Evolutionary conservation across 1,140 invertebrate species (phyloP).

Genomic region (Trichomalopsis sarcophagae): DNA sequence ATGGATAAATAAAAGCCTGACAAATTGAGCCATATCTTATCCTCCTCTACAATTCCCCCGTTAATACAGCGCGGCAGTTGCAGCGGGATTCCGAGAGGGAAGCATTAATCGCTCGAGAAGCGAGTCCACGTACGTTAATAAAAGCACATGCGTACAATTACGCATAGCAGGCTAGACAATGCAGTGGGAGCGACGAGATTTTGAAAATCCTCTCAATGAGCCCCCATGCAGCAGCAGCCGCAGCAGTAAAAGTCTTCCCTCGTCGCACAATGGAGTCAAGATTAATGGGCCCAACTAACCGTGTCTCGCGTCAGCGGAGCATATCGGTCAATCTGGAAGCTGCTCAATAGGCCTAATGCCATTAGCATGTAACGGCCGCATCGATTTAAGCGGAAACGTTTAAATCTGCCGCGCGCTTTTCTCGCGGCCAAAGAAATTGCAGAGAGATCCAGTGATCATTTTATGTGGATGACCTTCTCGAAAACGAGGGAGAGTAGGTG

Average conservation of each 20-base stretch:
- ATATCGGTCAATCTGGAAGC: background rate
- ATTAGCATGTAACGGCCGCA: background rate
- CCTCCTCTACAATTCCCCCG: too few species aligned
- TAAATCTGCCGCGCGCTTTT: too few species aligned
- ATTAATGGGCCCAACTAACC: constrained; percentile 36
- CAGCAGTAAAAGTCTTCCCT: constrained; percentile 2
- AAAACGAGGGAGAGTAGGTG: constrained; percentile 17
- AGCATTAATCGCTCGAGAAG: background rate
- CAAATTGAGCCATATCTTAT: background rate
- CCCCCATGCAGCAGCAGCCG: background rate
- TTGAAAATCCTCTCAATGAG: constrained; percentile 37
- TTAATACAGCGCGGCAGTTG: too few species aligned
- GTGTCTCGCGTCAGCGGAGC: background rate
- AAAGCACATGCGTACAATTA: background rate
- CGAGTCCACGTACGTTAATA: background rate
- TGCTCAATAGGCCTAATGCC: background rate
- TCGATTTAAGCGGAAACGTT: background rate
- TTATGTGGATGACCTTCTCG: background rate
- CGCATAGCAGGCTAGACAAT: background rate
- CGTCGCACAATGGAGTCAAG: constrained; percentile 34
- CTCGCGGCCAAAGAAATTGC: too few species aligned
- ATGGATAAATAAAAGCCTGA: background rate
- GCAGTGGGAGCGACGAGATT: constrained; percentile 15
- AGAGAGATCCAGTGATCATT: too few species aligned
- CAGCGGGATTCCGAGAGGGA: background rate